Evolutionary conservation across 2,113 vertebrate genomes (phyloP).

Genomic region (Galbula dea): DNA sequence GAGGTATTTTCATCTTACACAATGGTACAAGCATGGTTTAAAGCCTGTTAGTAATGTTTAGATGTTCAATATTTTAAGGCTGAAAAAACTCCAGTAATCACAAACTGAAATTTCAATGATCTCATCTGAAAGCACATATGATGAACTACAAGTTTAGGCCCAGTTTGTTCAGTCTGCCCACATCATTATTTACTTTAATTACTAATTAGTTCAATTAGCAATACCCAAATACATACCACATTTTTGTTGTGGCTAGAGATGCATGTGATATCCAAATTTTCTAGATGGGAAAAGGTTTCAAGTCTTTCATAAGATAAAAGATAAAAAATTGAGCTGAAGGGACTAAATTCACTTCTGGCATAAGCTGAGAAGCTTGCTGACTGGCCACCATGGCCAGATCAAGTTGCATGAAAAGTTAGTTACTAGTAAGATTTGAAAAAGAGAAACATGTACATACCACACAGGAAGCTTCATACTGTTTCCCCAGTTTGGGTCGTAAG

Average conservation of each 20-base stretch:
- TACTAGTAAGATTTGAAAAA: background rate
- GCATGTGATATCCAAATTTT: background rate
- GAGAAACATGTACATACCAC: conserved; percentile 84
- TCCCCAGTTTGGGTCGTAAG: conserved; percentile 96
- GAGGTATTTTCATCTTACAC: background rate
- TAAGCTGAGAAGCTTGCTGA: background rate
- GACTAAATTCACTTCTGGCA: background rate
- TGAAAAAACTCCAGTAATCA: background rate
- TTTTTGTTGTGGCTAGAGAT: background rate
- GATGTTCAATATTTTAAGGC: background rate
- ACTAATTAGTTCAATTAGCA: background rate
- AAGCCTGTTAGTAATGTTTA: background rate
- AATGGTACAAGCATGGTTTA: background rate
- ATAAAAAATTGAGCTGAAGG: background rate
- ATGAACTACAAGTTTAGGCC: background rate
- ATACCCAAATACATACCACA: background rate
- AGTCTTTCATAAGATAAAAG: background rate
- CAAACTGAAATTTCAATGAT: background rate
- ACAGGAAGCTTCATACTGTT: conserved; percentile 98
- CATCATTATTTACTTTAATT: background rate
- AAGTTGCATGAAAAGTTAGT: background rate
- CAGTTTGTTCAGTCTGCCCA: background rate
- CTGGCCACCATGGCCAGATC: background rate
- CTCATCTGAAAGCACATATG: background rate
- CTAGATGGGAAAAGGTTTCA: background rate